Evolutionary conservation across 2,113 vertebrate genomes (phyloP), one percentile per base, ranked within the genome.

Genomic region (Megalops atlanticus): DNA sequence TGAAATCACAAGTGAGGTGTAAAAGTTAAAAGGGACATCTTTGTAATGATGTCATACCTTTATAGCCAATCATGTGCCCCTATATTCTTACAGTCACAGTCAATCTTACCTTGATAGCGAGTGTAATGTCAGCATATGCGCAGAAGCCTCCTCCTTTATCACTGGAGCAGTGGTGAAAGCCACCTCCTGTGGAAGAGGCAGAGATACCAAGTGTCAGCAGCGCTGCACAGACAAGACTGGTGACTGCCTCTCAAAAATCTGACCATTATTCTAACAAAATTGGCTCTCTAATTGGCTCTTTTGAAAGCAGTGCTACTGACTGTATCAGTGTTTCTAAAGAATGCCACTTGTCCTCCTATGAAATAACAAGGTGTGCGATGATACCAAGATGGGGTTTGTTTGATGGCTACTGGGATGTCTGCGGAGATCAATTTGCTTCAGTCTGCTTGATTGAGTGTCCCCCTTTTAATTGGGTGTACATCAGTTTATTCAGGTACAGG

Each of bases 91-190:
- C 3, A n/a, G 24, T 8, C 24, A 4, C n/a, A 10, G 8, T 45
- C 8, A n/a, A n/a, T 73, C 81, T 81, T 92, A 98, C 98, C 96
- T 97, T 98, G 88, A 99, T 95, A 84, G 96, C 91, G 47, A 99
- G 90, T 0, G 97, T 96, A 86, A 99, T 98, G 90, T 99, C 98
- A 2, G 98, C 98, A 0, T 98, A 99, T 8, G 96, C 97, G 85
- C 97, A 99, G 88, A 99, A 99, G 78, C 98, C 97, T 76, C 97
- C 98, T 8, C 98, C 98, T 80, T 90, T 96, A 87, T 98, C 96
- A 24, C 96, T 92, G 75, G 96, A 99, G 85, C 98, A 99, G 89
- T 99, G 98, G 89, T 99, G 98, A 85, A 99, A 99, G 15, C 98
- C 98, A 24, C 98, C 98, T n/a, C 98, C 98, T 99, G 90, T 0